Conservation (phyloP, 2,797 vertebrate genomes). For the Pagetopsis macropterus region DNA sequence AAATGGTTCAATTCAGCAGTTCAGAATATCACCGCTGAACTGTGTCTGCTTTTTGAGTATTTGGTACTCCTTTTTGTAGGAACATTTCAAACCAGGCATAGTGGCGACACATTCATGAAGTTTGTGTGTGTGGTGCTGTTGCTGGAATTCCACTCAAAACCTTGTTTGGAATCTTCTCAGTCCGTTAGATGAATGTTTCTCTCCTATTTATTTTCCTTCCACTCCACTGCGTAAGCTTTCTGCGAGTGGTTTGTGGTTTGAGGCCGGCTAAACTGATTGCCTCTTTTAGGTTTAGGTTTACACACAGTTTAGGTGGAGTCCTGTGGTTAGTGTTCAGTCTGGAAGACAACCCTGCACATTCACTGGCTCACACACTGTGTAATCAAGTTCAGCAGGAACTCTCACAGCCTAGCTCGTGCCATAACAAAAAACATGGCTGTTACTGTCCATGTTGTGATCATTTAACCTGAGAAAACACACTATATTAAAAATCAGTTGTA, state of each 20-base stretch:
- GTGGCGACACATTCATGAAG: conserved; percentile 13
- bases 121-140: not conserved
- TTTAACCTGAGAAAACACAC: not conserved
- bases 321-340: conserved; percentile 68
- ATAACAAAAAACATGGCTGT: conserved; percentile 18
- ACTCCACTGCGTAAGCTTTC: conserved; percentile 43
- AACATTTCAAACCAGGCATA: conserved; percentile 12
- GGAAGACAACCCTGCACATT: conserved; percentile 61
- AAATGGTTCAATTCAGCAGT: conserved; percentile 10
- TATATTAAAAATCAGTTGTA: not conserved
- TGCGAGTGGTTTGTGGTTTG: conserved; percentile 61
- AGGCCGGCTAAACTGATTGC: conserved; percentile 68
- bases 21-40: conserved; percentile 5
- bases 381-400: conserved; percentile 59
- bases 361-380: conserved; percentile 56
- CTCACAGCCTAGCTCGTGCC: conserved; percentile 19
- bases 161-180: conserved; percentile 44
- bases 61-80: conserved; percentile 19
- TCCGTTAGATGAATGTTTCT: conserved; percentile 41
- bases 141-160: not conserved
- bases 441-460: conserved; percentile 19
- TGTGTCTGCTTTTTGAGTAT: conserved; percentile 6
- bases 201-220: conserved; percentile 54
- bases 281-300: too few relatives aligned
- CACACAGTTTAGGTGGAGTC: conserved; percentile 79